Conservation (phyloP, 2,797 vertebrate species). For the Schizopygopsis pylzovi region DNA sequence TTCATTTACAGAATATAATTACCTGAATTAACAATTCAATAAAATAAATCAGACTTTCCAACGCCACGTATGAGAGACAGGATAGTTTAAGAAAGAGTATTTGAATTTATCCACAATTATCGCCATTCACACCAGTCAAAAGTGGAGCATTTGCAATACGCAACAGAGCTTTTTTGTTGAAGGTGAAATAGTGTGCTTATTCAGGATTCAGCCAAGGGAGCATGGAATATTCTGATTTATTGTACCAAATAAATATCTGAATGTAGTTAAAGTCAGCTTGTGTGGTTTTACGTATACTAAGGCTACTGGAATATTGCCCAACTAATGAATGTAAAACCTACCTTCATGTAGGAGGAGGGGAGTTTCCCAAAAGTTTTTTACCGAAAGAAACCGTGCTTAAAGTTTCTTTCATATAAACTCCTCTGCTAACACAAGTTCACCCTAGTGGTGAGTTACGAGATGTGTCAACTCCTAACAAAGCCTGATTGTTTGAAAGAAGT, state of each 20-base stretch:
- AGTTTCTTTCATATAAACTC: not conserved
- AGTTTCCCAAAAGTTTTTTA: conserved; percentile 24
- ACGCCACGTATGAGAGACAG: not conserved
- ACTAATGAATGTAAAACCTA: conserved; percentile 8
- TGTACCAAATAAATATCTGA: conserved; percentile 51
- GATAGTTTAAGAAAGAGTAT: not conserved
- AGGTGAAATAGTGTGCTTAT: conserved; percentile 53
- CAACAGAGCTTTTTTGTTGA: conserved; percentile 54
- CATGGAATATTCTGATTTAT: conserved; percentile 53
- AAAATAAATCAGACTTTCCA: not conserved
- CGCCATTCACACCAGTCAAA: conserved; percentile 10
- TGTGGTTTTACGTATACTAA: conserved; percentile 32
- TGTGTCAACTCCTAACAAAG: conserved; percentile 14
- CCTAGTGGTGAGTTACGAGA: conserved; percentile 4
- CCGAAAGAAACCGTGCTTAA: not conserved
- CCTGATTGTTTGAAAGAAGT: conserved; percentile 30
- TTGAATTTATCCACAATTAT: conserved; percentile 29
- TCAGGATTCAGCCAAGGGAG: conserved; percentile 51
- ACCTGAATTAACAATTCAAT: not conserved
- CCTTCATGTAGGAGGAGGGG: not conserved
- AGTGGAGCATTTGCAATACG: conserved; percentile 2
- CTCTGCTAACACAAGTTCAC: conserved; percentile 1
- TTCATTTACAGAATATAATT: not conserved
- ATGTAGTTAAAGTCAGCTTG: conserved; percentile 37
- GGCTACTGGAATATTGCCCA: conserved; percentile 10